phyloP scores from a whole-genome alignment of 2,113 vertebrate species.

The Neogale vison region DNA sequence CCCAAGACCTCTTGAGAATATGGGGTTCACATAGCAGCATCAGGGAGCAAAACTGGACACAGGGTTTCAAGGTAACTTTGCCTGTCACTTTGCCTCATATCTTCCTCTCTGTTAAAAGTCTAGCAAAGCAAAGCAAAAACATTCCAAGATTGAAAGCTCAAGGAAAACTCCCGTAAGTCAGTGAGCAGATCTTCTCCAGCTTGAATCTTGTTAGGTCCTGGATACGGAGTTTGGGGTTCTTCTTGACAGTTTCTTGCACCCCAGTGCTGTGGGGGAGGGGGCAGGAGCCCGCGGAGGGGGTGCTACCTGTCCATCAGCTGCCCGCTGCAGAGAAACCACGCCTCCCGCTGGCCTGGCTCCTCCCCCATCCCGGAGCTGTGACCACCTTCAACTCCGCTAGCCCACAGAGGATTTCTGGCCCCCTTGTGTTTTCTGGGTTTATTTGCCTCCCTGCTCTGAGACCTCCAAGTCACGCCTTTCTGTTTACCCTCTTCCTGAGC shows the following conservation, averaged over 20 bases:
- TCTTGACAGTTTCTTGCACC: background rate
- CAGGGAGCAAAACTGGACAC: background rate
- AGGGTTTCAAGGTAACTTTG: background rate
- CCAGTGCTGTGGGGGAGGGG: background rate
- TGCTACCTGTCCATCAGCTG: background rate
- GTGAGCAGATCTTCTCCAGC: background rate
- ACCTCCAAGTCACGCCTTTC: background rate
- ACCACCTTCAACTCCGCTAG: background rate
- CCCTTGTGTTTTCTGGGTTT: background rate
- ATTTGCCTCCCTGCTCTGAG: background rate
- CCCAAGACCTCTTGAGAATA: background rate
- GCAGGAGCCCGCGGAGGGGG: background rate
- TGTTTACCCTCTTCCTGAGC: background rate
- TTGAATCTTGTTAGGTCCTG: background rate
- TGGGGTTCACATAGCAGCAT: background rate
- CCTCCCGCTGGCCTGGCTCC: no score
- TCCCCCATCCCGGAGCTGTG: rapidly evolving
- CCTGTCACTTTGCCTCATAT: background rate
- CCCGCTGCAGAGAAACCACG: background rate
- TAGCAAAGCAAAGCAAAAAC: background rate
- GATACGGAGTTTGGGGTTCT: background rate
- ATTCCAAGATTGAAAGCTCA: background rate
- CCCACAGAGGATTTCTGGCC: background rate
- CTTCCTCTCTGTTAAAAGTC: background rate
- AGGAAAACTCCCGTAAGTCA: background rate